Base-by-base conservation (phyloP, 2,113 vertebrate species). In the Andinoacara biseriatus region DNA sequence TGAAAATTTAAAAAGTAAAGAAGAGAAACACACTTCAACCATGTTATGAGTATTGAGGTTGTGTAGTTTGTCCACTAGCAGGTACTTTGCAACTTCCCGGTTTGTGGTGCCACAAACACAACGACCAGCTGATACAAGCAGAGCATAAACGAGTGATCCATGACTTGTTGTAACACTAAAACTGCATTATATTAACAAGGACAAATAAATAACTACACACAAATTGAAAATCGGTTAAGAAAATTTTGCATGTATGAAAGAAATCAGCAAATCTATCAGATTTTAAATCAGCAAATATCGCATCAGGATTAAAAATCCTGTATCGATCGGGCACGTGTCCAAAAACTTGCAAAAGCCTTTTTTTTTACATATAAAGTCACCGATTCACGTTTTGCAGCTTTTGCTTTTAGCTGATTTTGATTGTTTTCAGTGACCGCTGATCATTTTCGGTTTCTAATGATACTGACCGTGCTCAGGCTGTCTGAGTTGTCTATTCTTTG, bases 391-490 rank as follows among this genome's bases (percentile, higher is more conserved):
- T 69, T 49, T 3, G 9, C 24, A 49, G 40, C 26, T 49, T 69
- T 69, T 52, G 24, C 11, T 52, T 31, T 69, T 24, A 69, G 65
- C 18, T 69, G 43, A 31, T 52, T 69, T 52, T 52, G 43, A 52
- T 13, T 5, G 11, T n/a, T n/a, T 24, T 76, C 43, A 7, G 31
- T 74, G 58, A 83, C 65, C 63, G 33, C 62, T 57, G 67, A 89
- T 86, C 38, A 67, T 57, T 46, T 81, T 24, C 31, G 81, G 78
- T 78, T 75, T 74, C 35, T 58, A 24, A 6, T 6, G 60, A 40
- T 17, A 1, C 54, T 80, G 74, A 83, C 84, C 91, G 65, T 3
- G n/a, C 31, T 87, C 88, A 77, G 56, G 22, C 33, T 81, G 35
- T 77, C 31, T 24, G 67, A 78, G 33, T 22, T 43, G 3, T 35